These are phyloP conservation scores for Ganaspis brasiliensis DNA, from an alignment of 2,888 invertebrate species.

Conservation along the genomic window DNA sequence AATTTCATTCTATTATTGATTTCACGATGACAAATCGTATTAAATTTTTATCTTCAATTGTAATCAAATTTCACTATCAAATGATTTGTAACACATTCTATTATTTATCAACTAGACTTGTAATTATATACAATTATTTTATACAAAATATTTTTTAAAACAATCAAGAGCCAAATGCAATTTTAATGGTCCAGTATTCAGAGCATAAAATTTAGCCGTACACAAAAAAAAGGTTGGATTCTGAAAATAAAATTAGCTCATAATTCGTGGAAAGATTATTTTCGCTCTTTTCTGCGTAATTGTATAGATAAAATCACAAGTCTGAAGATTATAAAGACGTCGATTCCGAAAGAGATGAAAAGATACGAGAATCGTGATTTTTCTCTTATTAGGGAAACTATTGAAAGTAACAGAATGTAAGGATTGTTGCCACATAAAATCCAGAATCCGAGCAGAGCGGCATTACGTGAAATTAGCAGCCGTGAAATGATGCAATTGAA, in stretches of 20 bases:
- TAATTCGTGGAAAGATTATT: neutral
- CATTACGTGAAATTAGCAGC: constrained; percentile 60
- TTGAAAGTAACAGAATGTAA: constrained; percentile 55
- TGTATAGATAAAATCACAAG: neutral
- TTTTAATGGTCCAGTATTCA: too few species aligned
- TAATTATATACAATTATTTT: too few species aligned
- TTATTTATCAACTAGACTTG: too few species aligned
- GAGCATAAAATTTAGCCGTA: neutral
- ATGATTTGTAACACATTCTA: too few species aligned
- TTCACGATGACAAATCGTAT: too few species aligned
- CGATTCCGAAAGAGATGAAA: constrained; percentile 21
- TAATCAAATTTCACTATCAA: too few species aligned
- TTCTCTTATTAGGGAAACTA: constrained; percentile 25
- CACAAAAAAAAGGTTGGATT: neutral
- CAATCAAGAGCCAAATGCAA: too few species aligned
- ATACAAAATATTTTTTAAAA: too few species aligned
- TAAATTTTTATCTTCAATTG: too few species aligned
- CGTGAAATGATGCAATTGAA: constrained; percentile 59
- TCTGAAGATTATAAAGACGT: neutral
- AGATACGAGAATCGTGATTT: constrained; percentile 30
- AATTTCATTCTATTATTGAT: too few species aligned
- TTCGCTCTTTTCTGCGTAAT: constrained; percentile 10
- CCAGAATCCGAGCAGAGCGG: constrained; percentile 57
- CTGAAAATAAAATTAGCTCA: neutral
- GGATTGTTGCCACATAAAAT: constrained; percentile 56